These are phyloP conservation scores for Azemiops feae DNA, from an alignment of 2,113 vertebrate species.

Conservation along the genomic window DNA sequence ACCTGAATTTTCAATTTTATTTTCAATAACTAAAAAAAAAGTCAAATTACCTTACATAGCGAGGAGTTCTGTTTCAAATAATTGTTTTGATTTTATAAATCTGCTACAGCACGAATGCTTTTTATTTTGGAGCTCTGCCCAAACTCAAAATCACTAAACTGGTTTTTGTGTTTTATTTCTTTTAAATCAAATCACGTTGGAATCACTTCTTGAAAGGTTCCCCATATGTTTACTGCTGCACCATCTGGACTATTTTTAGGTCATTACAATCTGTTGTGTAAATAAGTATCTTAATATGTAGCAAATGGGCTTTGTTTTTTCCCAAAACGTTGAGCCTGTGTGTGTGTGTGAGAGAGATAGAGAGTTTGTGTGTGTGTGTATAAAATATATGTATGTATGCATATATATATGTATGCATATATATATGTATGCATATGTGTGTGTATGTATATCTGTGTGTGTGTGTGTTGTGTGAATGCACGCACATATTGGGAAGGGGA, in stretches of 20 bases:
- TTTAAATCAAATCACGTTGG: conserved; percentile 5
- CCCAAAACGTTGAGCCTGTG: neutral
- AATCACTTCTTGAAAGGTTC: conserved; percentile 2
- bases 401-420: too few species aligned
- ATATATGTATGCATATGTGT: too few species aligned
- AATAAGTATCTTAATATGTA: fast-evolving
- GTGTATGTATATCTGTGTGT: too few species aligned
- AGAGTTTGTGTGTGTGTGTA: too few species aligned
- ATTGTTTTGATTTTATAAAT: neutral
- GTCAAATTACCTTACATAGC: neutral
- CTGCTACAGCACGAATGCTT: neutral
- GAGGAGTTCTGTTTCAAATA: neutral
- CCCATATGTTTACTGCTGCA: neutral
- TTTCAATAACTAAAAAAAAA: neutral
- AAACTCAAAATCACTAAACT: neutral
- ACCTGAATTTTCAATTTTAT: neutral
- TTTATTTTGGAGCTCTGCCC: neutral
- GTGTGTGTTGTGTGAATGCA: neutral
- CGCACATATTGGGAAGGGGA: neutral
- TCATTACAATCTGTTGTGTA: neutral
- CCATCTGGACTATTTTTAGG: conserved; percentile 16
- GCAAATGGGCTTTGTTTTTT: neutral
- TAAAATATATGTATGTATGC: too few species aligned
- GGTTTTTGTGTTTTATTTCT: conserved; percentile 6
- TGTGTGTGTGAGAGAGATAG: too few species aligned